These are phyloP conservation scores for Gallinago solitaria DNA, from an alignment of 2,797 vertebrate genomes.

Conservation along the genomic window DNA sequence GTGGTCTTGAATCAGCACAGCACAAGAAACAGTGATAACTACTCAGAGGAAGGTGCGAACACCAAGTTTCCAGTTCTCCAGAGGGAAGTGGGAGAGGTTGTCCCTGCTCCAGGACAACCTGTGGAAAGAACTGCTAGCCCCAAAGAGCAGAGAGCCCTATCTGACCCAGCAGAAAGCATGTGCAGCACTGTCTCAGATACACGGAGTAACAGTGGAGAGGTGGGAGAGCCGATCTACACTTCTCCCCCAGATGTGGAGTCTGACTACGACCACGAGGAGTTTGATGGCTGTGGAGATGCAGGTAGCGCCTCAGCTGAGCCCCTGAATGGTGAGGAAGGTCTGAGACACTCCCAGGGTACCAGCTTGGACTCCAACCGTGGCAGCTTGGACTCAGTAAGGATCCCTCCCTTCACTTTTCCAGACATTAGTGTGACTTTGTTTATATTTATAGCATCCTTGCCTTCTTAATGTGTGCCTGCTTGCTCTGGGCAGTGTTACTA, in stretches of 20 bases:
- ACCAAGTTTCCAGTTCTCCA: background rate
- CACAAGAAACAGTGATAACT: constrained; percentile 39
- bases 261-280: constrained; percentile 92
- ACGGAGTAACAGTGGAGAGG: constrained; percentile 39
- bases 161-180: constrained; percentile 64
- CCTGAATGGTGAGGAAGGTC: constrained; percentile 82
- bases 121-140: background rate
- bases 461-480: background rate
- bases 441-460: background rate
- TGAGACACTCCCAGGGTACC: constrained; percentile 84
- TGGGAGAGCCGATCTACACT: constrained; percentile 72
- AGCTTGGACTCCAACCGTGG: constrained; percentile 89
- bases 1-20: constrained; percentile 24
- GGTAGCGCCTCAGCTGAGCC: constrained; percentile 84
- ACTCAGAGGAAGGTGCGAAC: constrained; percentile 17
- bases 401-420: background rate
- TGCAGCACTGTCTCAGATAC: constrained; percentile 70
- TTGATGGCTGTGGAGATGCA: constrained; percentile 84
- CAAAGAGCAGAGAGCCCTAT: constrained; percentile 1
- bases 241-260: constrained; percentile 83
- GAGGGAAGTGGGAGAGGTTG: background rate
- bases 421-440: background rate
- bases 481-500: background rate
- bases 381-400: constrained; percentile 90
- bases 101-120: background rate